These are phyloP conservation scores for Ictalurus furcatus DNA, from an alignment of 2,113 vertebrate species.

Conservation along the genomic window DNA sequence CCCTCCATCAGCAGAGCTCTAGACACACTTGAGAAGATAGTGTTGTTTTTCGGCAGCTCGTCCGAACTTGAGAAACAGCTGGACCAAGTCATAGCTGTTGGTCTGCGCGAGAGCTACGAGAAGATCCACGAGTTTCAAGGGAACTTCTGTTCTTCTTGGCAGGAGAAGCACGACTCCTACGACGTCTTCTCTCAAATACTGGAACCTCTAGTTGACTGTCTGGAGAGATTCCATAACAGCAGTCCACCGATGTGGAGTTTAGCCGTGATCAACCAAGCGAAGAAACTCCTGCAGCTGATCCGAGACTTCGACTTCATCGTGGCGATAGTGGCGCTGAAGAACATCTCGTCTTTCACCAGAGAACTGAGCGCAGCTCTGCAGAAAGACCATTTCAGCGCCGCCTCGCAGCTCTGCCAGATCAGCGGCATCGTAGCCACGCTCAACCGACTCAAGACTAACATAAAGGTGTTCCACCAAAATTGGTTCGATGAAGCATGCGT, in stretches of 20 bases:
- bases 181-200: slow-evolving; percentile 90
- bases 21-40: slow-evolving; percentile 85
- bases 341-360: slow-evolving; percentile 86
- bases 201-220: slow-evolving; percentile 83
- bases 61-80: slow-evolving; percentile 80
- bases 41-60: slow-evolving; percentile 81
- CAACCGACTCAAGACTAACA: slow-evolving; percentile 92
- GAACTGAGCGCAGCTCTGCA: slow-evolving; percentile 91
- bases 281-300: slow-evolving; percentile 78
- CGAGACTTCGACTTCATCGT: slow-evolving; percentile 93
- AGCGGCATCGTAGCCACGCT: slow-evolving; percentile 89
- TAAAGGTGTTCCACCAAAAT: slow-evolving; percentile 96
- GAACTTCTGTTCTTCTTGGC: slow-evolving; percentile 83
- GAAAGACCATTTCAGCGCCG: slow-evolving; percentile 88
- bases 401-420: slow-evolving; percentile 90
- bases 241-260: slow-evolving; percentile 78
- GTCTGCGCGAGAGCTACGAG: slow-evolving; percentile 83
- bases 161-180: slow-evolving; percentile 86
- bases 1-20: slow-evolving; percentile 80
- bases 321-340: slow-evolving; percentile 87
- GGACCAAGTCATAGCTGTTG: slow-evolving; percentile 80
- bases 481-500: slow-evolving; percentile 94
- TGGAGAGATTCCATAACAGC: slow-evolving; percentile 83
- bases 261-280: slow-evolving; percentile 73
- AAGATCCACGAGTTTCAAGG: slow-evolving; percentile 85